These are phyloP conservation scores for Hyaena hyaena DNA, from an alignment of 2,113 vertebrate species.

Conservation along the genomic window DNA sequence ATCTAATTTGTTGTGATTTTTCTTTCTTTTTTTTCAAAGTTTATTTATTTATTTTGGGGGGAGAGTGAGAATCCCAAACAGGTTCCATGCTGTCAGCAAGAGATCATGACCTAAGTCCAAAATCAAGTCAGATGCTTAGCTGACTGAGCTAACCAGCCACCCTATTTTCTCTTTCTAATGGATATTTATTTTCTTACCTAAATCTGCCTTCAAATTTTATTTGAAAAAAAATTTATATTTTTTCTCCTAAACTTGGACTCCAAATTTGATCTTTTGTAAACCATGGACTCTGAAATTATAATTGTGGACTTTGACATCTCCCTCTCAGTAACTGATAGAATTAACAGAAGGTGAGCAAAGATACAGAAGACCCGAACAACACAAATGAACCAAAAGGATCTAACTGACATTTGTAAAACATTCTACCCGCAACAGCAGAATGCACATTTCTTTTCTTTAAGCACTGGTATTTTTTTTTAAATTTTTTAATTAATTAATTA, in stretches of 20 bases:
- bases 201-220: slow-evolving; percentile 10
- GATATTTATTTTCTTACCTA: background rate
- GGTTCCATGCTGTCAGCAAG: no score
- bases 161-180: slow-evolving; percentile 27
- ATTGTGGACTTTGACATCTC: background rate
- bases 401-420: background rate
- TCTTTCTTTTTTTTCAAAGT: no score
- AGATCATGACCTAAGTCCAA: no score
- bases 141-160: no score
- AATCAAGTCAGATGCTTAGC: no score
- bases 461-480: background rate
- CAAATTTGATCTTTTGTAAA: background rate
- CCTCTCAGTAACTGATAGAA: slow-evolving; percentile 13
- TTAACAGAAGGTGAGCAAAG: background rate
- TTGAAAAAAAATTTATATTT: background rate
- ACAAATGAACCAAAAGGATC: background rate
- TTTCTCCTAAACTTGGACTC: background rate
- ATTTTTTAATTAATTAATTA: no score
- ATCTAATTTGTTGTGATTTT: slow-evolving; percentile 2
- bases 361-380: background rate
- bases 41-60: no score
- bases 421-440: background rate
- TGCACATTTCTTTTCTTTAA: background rate
- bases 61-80: no score
- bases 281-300: slow-evolving; percentile 13